A percentile compares a stretch with the other conserved stretches of the same genome.
Conservation (phyloP, 2,888 invertebrate genomes). For the Neoitamus cyanurus region DNA sequence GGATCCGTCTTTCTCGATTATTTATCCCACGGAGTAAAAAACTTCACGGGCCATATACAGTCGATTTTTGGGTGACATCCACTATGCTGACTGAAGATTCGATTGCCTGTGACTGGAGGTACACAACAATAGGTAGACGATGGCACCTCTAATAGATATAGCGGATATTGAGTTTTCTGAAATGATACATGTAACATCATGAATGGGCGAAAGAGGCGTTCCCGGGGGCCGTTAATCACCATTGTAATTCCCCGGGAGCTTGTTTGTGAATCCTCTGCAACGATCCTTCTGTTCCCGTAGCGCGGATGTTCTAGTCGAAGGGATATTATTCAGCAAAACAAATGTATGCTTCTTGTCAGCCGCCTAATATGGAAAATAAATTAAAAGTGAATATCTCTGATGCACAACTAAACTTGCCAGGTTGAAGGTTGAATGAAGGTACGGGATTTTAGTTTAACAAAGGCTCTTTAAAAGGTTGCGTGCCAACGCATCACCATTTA, state of each 20-base stretch:
- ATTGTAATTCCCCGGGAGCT: constrained; percentile 50
- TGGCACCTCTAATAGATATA: constrained; percentile 27
- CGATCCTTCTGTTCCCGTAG: constrained; percentile 23
- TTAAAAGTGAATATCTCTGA: constrained; percentile 21
- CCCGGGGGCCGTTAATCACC: constrained; percentile 51
- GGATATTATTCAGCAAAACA: constrained; percentile 20
- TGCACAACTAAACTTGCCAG: not conserved
- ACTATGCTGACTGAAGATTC: not conserved
- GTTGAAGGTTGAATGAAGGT: not conserved
- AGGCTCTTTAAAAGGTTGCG: no score
- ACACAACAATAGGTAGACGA: not conserved
- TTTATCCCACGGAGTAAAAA: constrained; percentile 23
- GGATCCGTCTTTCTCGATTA: constrained; percentile 19
- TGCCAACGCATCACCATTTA: no score
- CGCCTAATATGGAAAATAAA: constrained; percentile 36
- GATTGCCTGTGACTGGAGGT: not conserved
- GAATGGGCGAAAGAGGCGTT: constrained; percentile 49
- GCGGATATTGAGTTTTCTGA: constrained; percentile 31
- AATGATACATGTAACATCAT: constrained; percentile 45
- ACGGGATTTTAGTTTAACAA: no score
- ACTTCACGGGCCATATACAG: constrained; percentile 4
- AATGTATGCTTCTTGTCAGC: constrained; percentile 23
- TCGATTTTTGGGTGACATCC: not conserved
- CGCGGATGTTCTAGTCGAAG: not conserved
- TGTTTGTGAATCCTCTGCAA: constrained; percentile 47